A percentile compares a stretch with the other conserved stretches of the same genome.
Evolutionary conservation across 2,797 vertebrate genomes (phyloP).

Genomic region (Heterohyrax brucei): DNA sequence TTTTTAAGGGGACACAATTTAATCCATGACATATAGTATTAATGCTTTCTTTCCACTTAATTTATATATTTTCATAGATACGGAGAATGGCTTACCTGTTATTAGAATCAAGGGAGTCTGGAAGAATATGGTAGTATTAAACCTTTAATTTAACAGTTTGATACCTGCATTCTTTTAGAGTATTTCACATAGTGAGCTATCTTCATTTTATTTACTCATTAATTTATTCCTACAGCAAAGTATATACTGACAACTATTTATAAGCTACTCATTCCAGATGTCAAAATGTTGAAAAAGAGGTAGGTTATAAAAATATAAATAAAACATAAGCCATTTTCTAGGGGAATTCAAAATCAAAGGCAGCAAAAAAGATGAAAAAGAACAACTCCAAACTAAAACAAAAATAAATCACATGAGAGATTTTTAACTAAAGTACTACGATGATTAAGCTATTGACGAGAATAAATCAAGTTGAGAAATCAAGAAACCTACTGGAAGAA

Average conservation of each 20-base stretch:
- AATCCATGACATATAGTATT: neutral
- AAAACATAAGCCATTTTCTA: neutral
- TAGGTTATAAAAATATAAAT: constrained; percentile 39
- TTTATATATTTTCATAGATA: constrained; percentile 26
- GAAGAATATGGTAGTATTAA: neutral
- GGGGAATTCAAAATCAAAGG: constrained; percentile 51
- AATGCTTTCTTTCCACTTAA: neutral
- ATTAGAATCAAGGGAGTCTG: neutral
- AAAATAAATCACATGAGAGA: neutral
- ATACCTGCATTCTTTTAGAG: neutral
- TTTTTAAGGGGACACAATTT: too few relatives aligned
- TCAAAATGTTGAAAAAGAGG: neutral
- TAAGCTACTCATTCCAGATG: constrained; percentile 9
- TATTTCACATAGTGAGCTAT: neutral
- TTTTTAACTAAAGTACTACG: neutral
- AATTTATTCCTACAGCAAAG: neutral
- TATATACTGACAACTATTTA: constrained; percentile 9
- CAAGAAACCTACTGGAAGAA: neutral
- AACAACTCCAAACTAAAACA: neutral
- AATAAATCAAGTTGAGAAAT: neutral
- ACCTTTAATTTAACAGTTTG: neutral
- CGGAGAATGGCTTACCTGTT: neutral
- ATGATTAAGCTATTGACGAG: neutral
- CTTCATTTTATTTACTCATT: neutral
- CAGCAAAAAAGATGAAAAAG: neutral